These are phyloP conservation scores for Globodera rostochiensis DNA, from an alignment of 1,140 invertebrate genomes.

Conservation along the genomic window DNA sequence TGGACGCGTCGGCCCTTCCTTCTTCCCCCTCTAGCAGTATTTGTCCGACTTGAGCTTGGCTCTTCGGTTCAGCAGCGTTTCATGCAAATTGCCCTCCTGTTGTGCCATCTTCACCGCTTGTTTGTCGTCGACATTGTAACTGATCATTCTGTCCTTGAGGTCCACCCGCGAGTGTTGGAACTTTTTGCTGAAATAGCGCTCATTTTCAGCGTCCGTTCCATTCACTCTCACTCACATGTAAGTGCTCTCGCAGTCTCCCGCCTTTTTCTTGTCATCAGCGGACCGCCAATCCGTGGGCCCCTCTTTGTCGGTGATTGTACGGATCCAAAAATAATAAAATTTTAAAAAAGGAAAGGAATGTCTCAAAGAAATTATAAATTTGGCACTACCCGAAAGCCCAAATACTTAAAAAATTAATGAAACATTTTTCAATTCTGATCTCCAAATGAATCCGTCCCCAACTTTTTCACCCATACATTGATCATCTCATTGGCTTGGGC, in stretches of 20 bases:
- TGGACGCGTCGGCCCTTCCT: too few species aligned
- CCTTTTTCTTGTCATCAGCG: slow-evolving; percentile 42
- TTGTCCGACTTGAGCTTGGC: slow-evolving; percentile 53
- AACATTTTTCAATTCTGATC: too few species aligned
- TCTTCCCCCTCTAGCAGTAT: slow-evolving; percentile 35
- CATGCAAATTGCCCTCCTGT: slow-evolving; percentile 48
- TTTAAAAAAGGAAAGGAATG: not conserved
- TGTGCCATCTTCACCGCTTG: slow-evolving; percentile 40
- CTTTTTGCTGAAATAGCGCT: slow-evolving; percentile 43
- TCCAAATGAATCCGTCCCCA: too few species aligned
- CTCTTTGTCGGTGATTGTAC: slow-evolving; percentile 40
- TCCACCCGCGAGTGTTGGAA: slow-evolving; percentile 53
- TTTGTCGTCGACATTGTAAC: slow-evolving; percentile 46
- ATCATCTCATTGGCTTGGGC: slow-evolving; percentile 31
- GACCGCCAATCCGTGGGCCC: slow-evolving; percentile 42
- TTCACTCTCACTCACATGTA: slow-evolving; percentile 36
- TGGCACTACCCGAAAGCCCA: slow-evolving; percentile 18
- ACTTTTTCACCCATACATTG: slow-evolving; percentile 31
- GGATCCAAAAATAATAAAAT: slow-evolving; percentile 42
- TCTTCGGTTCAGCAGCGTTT: slow-evolving; percentile 49
- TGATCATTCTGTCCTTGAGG: slow-evolving; percentile 44
- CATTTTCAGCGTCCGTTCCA: not conserved
- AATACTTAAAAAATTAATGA: not conserved
- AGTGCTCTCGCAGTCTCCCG: slow-evolving; percentile 49
- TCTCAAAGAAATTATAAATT: too few species aligned